Conservation (phyloP, 2,113 vertebrate species). For the Motacilla tschutschensis region DNA sequence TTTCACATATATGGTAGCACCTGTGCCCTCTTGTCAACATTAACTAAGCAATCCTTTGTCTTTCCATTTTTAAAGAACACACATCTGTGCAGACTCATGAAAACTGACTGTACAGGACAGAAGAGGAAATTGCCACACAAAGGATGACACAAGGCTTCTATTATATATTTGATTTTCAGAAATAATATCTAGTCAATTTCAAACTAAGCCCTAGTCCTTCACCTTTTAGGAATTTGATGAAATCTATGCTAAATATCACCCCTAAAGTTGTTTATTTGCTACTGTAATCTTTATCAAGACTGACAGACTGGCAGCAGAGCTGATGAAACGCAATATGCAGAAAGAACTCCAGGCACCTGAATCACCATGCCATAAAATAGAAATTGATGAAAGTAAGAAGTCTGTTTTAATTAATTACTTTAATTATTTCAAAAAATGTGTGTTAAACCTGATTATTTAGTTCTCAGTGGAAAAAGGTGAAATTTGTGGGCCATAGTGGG, state of each 20-base stretch:
- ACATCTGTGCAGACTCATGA: not conserved
- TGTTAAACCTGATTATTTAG: not conserved
- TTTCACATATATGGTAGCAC: not conserved
- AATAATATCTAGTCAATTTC: conserved; percentile 27
- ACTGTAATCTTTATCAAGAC: not conserved
- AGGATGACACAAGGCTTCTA: not conserved
- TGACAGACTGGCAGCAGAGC: not conserved
- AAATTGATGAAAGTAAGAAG: not conserved
- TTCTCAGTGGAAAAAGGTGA: not conserved
- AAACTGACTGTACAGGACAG: conserved; percentile 15
- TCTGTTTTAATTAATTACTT: not conserved
- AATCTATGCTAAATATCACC: conserved; percentile 25
- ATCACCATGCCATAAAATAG: not conserved
- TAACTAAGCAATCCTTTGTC: not conserved
- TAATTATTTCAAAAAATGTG: not conserved
- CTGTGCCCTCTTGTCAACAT: not conserved
- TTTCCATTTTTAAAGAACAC: not conserved
- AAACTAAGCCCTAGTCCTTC: not conserved
- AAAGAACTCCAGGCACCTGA: not conserved
- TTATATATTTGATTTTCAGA: not conserved
- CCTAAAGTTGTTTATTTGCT: not conserved
- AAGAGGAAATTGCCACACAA: conserved; percentile 4
- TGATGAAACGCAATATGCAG: not conserved
- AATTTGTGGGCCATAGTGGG: not conserved
- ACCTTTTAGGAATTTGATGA: conserved; percentile 13